Percentiles rank a stretch among this genome's conserved stretches.
Conservation (phyloP, 2,888 invertebrate genomes). For the Ormyrus labotus region DNA sequence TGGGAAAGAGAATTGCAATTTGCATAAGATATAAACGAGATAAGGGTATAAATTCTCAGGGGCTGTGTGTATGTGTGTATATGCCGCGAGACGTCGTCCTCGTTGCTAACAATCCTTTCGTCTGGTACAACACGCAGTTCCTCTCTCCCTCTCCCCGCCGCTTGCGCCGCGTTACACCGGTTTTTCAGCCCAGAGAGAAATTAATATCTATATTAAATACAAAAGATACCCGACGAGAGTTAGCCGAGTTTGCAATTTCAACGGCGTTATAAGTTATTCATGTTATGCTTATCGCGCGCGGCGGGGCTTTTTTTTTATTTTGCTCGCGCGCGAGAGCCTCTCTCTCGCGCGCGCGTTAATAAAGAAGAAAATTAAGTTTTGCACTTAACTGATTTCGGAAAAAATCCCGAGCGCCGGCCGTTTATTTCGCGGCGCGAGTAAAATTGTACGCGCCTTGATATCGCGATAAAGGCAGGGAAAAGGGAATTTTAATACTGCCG, state of each 20-base stretch:
- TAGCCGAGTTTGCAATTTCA: neutral
- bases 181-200: constrained; percentile 24
- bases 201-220: constrained; percentile 49
- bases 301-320: constrained; percentile 10
- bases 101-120: constrained; percentile 64
- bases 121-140: constrained; percentile 20
- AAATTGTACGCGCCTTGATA: too few species aligned
- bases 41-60: constrained; percentile 68
- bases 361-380: too few species aligned
- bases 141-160: neutral
- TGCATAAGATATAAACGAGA: constrained; percentile 69
- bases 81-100: constrained; percentile 60
- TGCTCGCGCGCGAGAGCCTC: too few species aligned
- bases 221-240: neutral
- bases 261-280: neutral
- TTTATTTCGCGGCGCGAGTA: too few species aligned
- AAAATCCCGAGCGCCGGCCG: too few species aligned
- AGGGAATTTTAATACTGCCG: too few species aligned
- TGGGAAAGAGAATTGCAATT: constrained; percentile 63
- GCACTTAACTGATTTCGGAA: too few species aligned
- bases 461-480: too few species aligned
- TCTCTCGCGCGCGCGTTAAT: too few species aligned
- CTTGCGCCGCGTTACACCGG: neutral
- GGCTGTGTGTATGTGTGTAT: constrained; percentile 43
- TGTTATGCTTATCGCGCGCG: neutral